A percentile compares a stretch with the other conserved stretches of the same genome.
Conservation (phyloP, 2,888 invertebrate species). For the Sphinx pinastri region DNA sequence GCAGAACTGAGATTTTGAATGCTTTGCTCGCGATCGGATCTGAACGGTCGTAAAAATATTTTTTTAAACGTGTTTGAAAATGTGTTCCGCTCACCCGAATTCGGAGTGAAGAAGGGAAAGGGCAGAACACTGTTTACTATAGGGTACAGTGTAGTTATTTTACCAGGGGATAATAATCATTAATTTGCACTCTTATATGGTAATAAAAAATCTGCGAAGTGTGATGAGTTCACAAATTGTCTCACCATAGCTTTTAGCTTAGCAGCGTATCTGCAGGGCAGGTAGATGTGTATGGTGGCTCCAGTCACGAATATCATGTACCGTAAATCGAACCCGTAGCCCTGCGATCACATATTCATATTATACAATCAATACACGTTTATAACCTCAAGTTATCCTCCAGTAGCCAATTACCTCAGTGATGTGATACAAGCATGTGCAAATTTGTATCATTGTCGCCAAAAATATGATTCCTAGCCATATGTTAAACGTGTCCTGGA, state of each 20-base stretch:
- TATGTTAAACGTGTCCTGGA: constrained; percentile 63
- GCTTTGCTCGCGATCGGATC: neutral
- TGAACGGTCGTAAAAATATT: too few species aligned
- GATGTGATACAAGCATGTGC: constrained; percentile 62
- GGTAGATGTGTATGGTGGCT: constrained; percentile 56
- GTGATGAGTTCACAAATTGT: neutral
- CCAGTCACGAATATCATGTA: constrained; percentile 57
- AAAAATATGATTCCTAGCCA: constrained; percentile 61
- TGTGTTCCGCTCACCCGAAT: too few species aligned
- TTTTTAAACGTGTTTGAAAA: too few species aligned
- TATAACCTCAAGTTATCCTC: too few species aligned
- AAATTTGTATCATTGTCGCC: constrained; percentile 64
- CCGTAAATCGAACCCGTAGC: constrained; percentile 57
- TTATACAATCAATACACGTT: neutral
- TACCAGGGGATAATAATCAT: too few species aligned
- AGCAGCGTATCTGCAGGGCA: constrained; percentile 63
- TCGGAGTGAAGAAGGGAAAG: too few species aligned
- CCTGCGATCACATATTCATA: constrained; percentile 37
- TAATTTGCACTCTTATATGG: too few species aligned
- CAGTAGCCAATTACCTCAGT: constrained; percentile 52
- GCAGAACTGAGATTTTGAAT: too few species aligned
- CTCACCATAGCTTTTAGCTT: constrained; percentile 59
- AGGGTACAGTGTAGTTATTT: too few species aligned
- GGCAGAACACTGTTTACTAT: too few species aligned
- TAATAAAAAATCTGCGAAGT: neutral